A percentile compares a stretch with the other conserved stretches of the same genome.
These are phyloP conservation scores for Dolomedes plantarius DNA, from an alignment of 2,888 invertebrate species.

Conservation along the genomic window DNA sequence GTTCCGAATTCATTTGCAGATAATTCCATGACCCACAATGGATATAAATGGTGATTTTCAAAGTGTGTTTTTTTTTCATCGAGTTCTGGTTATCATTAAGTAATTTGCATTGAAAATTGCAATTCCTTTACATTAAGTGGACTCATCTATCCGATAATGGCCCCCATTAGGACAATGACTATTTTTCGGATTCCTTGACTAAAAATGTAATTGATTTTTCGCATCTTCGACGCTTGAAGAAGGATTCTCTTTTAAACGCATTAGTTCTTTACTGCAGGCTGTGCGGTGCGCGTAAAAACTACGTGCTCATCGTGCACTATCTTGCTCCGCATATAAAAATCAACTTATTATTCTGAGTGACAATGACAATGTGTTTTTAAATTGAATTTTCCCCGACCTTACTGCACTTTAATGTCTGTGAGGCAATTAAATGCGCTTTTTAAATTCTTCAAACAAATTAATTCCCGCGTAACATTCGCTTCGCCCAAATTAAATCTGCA, in stretches of 20 bases:
- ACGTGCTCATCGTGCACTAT: background rate
- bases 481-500: slow-evolving; percentile 68
- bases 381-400: slow-evolving; percentile 65
- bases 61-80: no score
- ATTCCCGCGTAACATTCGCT: slow-evolving; percentile 52
- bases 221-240: background rate
- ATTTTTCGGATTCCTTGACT: background rate
- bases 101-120: no score
- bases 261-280: slow-evolving; percentile 61
- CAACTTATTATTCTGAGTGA: slow-evolving; percentile 66
- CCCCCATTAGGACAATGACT: background rate
- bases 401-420: slow-evolving; percentile 59
- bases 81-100: no score
- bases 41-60: no score
- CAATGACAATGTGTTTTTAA: slow-evolving; percentile 68
- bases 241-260: slow-evolving; percentile 49
- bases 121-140: no score
- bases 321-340: slow-evolving; percentile 44
- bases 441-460: slow-evolving; percentile 67
- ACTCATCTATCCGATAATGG: background rate
- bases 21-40: no score
- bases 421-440: slow-evolving; percentile 65
- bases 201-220: slow-evolving; percentile 10
- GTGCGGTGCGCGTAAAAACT: background rate
- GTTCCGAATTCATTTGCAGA: no score